Base-by-base conservation (phyloP, 2,797 vertebrate species). In the Bovichtus variegatus region DNA sequence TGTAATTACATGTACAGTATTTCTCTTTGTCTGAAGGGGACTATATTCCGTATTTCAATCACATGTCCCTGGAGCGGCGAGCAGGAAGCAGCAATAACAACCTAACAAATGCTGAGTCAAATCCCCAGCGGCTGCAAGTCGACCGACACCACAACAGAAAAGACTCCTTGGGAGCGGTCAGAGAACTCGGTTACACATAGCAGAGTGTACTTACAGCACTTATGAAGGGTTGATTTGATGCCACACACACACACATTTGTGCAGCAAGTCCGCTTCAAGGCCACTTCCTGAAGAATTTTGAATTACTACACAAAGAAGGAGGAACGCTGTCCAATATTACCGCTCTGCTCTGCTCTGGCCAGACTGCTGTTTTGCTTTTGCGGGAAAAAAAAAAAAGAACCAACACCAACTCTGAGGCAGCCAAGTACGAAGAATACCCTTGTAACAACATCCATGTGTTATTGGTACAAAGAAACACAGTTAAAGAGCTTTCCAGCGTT, bases 21-120 rank as follows among this genome's bases (percentile, higher is more conserved):
- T 34, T 82, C 82, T 88, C 60, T 87, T 67, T 87, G 79, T 88
- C 83, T 80, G 83, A 72, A 67, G 58, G 73, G 70, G 65, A 62
- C 74, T 38, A 70, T 61, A 70, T 58, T 78, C 36, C 76, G 23
- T 27, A 51, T 75, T 81, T 73, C 71, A 68, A 83, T 81, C 71
- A 80, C 9, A 31, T 9, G 31, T 34, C 1, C 7, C 31, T 34
- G 31, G 27, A 27, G 21, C 21, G 7, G 31, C 31, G 31, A 6
- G 63, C 54, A 59, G 50, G 65, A 82, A 63, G 81, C 66, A 71
- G 73, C 50, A 73, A 58, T 67, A 75, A 82, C 83, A 84, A 49
- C 44, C 53, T 76, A 44, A 43, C 61, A 68, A 74, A 75, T 9
- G 74, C 67, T 73, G 81, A 86, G 73, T 70, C 36, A 70, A 84